phyloP scores from a whole-genome alignment of 2,888 invertebrate genomes.

The Acronicta psi region DNA sequence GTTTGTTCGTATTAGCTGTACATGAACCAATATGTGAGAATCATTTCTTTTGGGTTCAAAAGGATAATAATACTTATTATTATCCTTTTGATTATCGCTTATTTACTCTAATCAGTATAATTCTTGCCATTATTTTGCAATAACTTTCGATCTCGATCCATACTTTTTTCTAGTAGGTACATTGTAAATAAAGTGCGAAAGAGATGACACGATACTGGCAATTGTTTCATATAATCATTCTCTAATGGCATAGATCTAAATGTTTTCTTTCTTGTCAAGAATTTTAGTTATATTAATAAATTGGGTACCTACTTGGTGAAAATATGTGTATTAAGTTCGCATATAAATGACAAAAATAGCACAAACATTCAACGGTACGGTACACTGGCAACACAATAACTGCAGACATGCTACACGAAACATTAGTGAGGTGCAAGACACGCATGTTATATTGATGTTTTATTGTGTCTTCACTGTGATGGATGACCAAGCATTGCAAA shows the following conservation, averaged over 20 bases:
- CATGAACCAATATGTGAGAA: constrained; percentile 26
- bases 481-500: constrained; percentile 57
- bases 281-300: no score
- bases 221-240: no score
- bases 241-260: no score
- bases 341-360: constrained; percentile 7
- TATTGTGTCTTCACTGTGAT: constrained; percentile 14
- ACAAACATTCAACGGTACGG: constrained; percentile 10
- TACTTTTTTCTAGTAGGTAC: no score
- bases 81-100: background rate
- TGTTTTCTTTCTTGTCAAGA: no score
- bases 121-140: no score
- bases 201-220: no score
- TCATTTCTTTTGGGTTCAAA: background rate
- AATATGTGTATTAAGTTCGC: background rate
- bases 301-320: no score
- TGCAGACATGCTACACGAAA: constrained; percentile 49
- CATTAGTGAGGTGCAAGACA: constrained; percentile 53
- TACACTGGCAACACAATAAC: constrained; percentile 16
- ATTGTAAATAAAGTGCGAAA: no score
- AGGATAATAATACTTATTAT: background rate
- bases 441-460: constrained; percentile 46
- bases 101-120: no score
- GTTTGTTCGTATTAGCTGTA: constrained; percentile 90
- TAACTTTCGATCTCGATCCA: no score